Percentiles rank a stretch among this genome's conserved stretches.
Evolutionary conservation across 2,113 vertebrate genomes (phyloP).

Genomic region (Psophia crepitans): DNA sequence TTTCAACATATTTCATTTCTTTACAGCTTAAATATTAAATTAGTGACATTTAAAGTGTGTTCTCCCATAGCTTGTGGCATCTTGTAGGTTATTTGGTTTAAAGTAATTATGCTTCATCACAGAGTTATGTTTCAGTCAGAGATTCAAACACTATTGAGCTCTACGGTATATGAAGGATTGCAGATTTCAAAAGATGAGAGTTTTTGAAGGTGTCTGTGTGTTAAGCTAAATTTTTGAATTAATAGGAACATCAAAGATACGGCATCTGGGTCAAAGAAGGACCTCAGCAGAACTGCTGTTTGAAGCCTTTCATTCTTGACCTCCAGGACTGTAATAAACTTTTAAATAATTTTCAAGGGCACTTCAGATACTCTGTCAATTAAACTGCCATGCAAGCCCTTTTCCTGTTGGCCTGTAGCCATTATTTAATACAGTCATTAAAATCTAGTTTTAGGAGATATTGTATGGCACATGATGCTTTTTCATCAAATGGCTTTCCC

Average conservation of each 20-base stretch:
- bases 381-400: constrained; percentile 46
- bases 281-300: constrained; percentile 40
- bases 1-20: constrained; percentile 4
- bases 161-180: not conserved
- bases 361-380: constrained; percentile 52
- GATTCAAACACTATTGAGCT: not conserved
- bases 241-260: constrained; percentile 47
- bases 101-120: constrained; percentile 25
- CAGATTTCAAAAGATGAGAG: not conserved
- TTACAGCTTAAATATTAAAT: constrained; percentile 27
- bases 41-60: constrained; percentile 3
- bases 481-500: not conserved
- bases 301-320: constrained; percentile 62
- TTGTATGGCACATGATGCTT: not conserved
- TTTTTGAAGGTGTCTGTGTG: constrained; percentile 48
- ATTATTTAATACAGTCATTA: constrained; percentile 50
- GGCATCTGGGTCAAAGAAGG: constrained; percentile 46
- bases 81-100: constrained; percentile 10
- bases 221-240: constrained; percentile 46
- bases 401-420: constrained; percentile 49
- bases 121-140: constrained; percentile 19
- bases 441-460: constrained; percentile 32
- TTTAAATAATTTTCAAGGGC: constrained; percentile 66
- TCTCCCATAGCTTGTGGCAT: constrained; percentile 11
- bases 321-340: constrained; percentile 60